These are phyloP conservation scores for Maniola hyperantus DNA, from an alignment of 2,888 invertebrate genomes.

Conservation along the genomic window DNA sequence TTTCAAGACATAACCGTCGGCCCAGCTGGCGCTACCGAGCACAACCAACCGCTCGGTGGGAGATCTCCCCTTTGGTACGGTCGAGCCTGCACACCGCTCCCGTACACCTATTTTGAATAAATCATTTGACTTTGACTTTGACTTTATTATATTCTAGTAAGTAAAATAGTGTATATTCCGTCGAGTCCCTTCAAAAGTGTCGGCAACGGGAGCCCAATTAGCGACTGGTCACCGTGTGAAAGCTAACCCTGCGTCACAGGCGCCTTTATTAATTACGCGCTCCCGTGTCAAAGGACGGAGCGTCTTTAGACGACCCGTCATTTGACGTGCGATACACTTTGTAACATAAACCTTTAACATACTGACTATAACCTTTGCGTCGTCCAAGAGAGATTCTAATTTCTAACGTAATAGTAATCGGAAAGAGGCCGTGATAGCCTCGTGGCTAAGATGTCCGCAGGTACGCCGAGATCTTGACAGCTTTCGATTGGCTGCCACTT, in stretches of 20 bases:
- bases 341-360: constrained; percentile 26
- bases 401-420: background rate
- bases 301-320: constrained; percentile 53
- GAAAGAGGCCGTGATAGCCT: too few relatives aligned
- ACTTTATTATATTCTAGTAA: too few relatives aligned
- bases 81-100: too few relatives aligned
- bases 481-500: too few relatives aligned
- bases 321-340: constrained; percentile 30
- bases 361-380: background rate
- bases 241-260: constrained; percentile 53
- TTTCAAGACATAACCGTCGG: too few relatives aligned
- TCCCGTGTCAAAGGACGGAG: constrained; percentile 69
- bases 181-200: constrained; percentile 22
- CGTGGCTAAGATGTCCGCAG: too few relatives aligned
- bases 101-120: too few relatives aligned
- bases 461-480: too few relatives aligned
- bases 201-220: constrained; percentile 64
- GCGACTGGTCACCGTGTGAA: constrained; percentile 69
- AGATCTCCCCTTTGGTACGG: too few relatives aligned
- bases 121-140: too few relatives aligned
- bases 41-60: too few relatives aligned
- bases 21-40: too few relatives aligned
- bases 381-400: background rate
- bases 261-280: constrained; percentile 65
- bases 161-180: background rate